Percentiles rank a stretch among this genome's conserved stretches.
phyloP scores from a whole-genome alignment of 2,113 vertebrate species.

The Rostratula benghalensis region DNA sequence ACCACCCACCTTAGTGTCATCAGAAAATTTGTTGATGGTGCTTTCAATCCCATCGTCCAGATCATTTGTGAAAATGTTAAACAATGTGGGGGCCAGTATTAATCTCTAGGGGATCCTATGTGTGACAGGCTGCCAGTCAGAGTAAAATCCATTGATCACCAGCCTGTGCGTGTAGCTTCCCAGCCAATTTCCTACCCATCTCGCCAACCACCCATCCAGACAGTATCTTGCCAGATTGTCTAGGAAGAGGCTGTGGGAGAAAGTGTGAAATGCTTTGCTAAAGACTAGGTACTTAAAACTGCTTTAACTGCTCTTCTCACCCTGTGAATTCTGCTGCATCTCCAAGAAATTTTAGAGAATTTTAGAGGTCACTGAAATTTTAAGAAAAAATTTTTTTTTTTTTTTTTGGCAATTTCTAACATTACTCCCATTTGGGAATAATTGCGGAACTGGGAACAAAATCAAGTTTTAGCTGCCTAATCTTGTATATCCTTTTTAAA shows the following conservation, averaged over 20 bases:
- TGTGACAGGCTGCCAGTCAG: background rate
- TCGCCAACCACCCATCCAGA: accelerated
- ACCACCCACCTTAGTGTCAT: background rate
- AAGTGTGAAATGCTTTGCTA: background rate
- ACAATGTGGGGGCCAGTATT: accelerated
- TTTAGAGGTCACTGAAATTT: background rate
- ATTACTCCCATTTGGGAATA: background rate
- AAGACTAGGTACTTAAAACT: background rate
- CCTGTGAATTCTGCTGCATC: background rate
- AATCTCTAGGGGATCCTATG: accelerated
- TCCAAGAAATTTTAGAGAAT: background rate
- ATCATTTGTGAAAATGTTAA: background rate
- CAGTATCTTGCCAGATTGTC: background rate
- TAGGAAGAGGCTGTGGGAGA: background rate
- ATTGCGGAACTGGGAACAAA: background rate
- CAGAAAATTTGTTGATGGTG: background rate
- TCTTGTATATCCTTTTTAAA: background rate
- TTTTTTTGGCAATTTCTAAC: background rate
- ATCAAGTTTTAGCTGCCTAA: background rate
- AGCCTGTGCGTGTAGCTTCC: background rate
- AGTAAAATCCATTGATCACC: background rate
- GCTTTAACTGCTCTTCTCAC: background rate
- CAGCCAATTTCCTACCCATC: background rate
- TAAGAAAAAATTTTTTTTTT: background rate
- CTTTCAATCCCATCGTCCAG: background rate